These are phyloP conservation scores for Eupelmus urozonus DNA, from an alignment of 2,888 invertebrate genomes.

Conservation along the genomic window DNA sequence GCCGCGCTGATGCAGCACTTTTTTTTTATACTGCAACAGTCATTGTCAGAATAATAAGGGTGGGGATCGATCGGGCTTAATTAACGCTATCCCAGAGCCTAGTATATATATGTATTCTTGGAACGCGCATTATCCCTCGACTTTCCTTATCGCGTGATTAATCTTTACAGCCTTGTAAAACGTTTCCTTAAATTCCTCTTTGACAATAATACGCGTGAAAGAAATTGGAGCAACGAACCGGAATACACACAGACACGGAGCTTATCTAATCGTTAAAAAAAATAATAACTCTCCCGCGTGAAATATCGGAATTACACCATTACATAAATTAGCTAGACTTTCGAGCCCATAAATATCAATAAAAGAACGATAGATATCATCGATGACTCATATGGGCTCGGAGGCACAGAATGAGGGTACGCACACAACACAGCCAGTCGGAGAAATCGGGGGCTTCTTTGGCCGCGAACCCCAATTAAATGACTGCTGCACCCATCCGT, in stretches of 20 bases:
- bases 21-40: neutral
- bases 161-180: conserved; percentile 7
- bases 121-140: conserved; percentile 3
- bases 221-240: neutral
- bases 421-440: conserved; percentile 3
- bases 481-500: conserved; percentile 59
- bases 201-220: conserved; percentile 4
- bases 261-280: conserved; percentile 40
- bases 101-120: conserved; percentile 9
- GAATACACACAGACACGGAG: neutral
- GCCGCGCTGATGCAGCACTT: neutral
- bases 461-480: conserved; percentile 68
- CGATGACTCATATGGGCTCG: conserved; percentile 50
- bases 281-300: conserved; percentile 10
- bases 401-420: conserved; percentile 45
- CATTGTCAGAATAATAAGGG: neutral
- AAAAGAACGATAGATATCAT: conserved; percentile 52
- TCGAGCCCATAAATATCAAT: conserved; percentile 46
- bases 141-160: conserved; percentile 4
- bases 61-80: neutral
- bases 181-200: conserved; percentile 4
- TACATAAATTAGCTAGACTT: conserved; percentile 45
- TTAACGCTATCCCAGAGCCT: neutral
- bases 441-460: conserved; percentile 37
- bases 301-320: conserved; percentile 36